Base-by-base conservation (phyloP, 2,113 vertebrate genomes). In the Ceyx melanurus region DNA sequence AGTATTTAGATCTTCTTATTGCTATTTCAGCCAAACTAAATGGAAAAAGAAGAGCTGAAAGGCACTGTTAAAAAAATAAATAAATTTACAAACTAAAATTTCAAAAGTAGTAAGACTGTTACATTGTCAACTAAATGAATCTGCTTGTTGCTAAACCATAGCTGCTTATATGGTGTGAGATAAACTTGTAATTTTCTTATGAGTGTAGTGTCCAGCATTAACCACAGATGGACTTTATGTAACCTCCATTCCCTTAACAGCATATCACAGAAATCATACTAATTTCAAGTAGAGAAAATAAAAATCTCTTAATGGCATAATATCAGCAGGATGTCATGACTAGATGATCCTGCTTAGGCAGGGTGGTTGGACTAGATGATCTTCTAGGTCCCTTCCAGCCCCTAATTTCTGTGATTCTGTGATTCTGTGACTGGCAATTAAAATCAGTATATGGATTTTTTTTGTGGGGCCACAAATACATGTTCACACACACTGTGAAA, bases 301-400 rank as follows among this genome's bases (percentile, higher is more conserved):
- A 4, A 19, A 33, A 15, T 50, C 40, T n/a, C 26, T 86, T 80
- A 57, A 80, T 66, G 25, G 13, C 64, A 70, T 7, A 61, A 20
- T 92, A 89, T 48, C 77, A 83, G 65, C 42, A 76, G 17, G 57
- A 83, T 83, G 53, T 60, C 94, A 86, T n/a, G n/a, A n/a, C n/a
- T n/a, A n/a, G n/a, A n/a, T n/a, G n/a, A n/a, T n/a, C n/a, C n/a
- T n/a, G n/a, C n/a, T n/a, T n/a, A n/a, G n/a, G n/a, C 33, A 35
- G 33, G 33, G 33, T 6, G 33, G 33, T 35, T 35, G 33, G 33
- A 35, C 33, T 35, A 35, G 33, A 35, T 35, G 33, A 35, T 35
- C 33, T 35, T 35, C 33, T 35, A 35, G 33, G 33, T 35, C 33
- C 33, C 33, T 35, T 35, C 33, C 33, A 35, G 33, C 33, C 33